Evolutionary conservation across 2,888 invertebrate genomes (phyloP).

Genomic region (Limnephilus rhombicus): DNA sequence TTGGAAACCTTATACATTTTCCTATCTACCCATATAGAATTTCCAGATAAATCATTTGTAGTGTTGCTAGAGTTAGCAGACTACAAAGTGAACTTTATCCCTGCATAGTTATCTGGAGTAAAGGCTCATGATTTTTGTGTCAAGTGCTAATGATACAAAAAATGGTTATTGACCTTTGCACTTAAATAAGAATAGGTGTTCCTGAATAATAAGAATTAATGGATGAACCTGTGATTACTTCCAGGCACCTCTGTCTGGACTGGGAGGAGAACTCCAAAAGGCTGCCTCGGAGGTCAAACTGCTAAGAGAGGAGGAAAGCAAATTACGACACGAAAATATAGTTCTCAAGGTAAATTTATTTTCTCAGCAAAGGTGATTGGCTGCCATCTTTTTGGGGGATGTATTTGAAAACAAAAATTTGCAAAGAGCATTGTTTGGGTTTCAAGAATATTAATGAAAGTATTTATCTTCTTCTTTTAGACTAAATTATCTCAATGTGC

Average conservation of each 20-base stretch:
- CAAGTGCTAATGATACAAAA: too few species aligned
- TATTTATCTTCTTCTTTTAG: background rate
- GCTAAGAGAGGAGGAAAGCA: slow-evolving; percentile 87
- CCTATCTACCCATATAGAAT: too few species aligned
- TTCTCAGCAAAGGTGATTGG: background rate
- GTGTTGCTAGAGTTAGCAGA: too few species aligned
- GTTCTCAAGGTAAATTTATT: slow-evolving; percentile 83
- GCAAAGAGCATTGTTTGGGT: background rate
- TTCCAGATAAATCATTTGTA: too few species aligned
- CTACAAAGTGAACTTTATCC: too few species aligned
- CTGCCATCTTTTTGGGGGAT: background rate
- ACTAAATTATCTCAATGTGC: background rate
- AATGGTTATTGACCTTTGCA: background rate
- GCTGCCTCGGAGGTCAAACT: slow-evolving; percentile 86
- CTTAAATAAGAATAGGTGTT: background rate
- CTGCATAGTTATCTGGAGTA: too few species aligned
- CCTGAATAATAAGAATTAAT: background rate
- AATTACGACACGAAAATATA: slow-evolving; percentile 90
- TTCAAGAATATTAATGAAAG: background rate
- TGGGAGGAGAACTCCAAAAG: slow-evolving; percentile 80
- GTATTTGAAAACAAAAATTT: background rate
- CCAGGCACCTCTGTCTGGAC: slow-evolving; percentile 56
- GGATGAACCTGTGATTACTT: slow-evolving; percentile 22
- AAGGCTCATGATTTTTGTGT: too few species aligned
- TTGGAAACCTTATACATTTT: too few species aligned